phyloP scores from a whole-genome alignment of 2,888 invertebrate species.

The Acanthosepion lycidas region DNA sequence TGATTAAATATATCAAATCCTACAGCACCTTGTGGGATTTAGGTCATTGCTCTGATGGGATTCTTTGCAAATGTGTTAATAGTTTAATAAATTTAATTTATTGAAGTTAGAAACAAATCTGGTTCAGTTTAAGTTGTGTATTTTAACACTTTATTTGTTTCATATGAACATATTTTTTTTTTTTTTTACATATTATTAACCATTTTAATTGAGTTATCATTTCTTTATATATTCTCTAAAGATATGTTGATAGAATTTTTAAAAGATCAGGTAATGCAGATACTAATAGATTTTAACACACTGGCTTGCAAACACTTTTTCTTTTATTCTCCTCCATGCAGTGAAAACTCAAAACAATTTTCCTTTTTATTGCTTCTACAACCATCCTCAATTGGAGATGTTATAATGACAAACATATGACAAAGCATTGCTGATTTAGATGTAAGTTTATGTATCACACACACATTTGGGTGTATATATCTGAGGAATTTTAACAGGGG shows the following conservation, averaged over 20 bases:
- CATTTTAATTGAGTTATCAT: background rate
- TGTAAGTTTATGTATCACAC: no score
- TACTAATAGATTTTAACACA: background rate
- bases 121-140: background rate
- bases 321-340: background rate
- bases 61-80: background rate
- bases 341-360: background rate
- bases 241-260: background rate
- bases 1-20: no score
- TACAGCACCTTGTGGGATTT: no score
- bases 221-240: background rate
- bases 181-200: background rate
- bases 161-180: background rate
- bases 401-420: no score
- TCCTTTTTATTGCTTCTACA: background rate
- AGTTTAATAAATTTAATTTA: background rate
- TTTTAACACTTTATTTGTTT: background rate
- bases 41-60: background rate
- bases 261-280: background rate
- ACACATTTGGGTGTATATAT: no score
- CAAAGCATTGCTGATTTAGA: no score
- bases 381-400: background rate
- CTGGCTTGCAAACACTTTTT: background rate
- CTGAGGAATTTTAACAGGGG: no score
- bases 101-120: background rate